Percentiles rank a stretch among this genome's conserved stretches.
Evolutionary conservation across 2,888 invertebrate genomes (phyloP).

Genomic region (Ariolimax columbianus): DNA sequence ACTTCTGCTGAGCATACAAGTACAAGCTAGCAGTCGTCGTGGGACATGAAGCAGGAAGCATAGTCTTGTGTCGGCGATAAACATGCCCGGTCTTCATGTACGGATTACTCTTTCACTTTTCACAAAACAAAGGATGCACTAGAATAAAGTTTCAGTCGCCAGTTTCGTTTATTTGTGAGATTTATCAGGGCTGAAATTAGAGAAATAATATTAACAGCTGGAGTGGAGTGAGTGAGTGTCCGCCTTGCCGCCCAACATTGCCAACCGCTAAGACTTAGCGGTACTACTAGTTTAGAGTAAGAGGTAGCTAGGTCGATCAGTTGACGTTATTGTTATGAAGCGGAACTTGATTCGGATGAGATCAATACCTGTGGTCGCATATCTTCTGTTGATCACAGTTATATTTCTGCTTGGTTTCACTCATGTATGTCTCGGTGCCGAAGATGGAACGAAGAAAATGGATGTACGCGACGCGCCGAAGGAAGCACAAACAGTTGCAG

Average conservation of each 20-base stretch:
- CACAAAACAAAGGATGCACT: neutral
- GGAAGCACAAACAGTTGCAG: neutral
- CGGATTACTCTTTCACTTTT: neutral
- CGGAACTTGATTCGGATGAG: neutral
- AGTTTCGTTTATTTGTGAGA: neutral
- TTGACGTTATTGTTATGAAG: conserved; percentile 21
- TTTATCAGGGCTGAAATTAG: neutral
- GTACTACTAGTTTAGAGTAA: too few relatives aligned
- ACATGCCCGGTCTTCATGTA: conserved; percentile 11
- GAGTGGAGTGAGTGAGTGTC: too few relatives aligned
- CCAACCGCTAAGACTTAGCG: too few relatives aligned
- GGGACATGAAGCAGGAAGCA: too few relatives aligned
- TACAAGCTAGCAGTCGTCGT: too few relatives aligned
- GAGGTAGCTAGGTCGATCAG: too few relatives aligned
- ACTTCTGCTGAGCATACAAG: too few relatives aligned
- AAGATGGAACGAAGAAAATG: neutral
- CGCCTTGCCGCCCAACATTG: too few relatives aligned
- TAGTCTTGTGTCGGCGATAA: too few relatives aligned
- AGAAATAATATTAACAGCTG: too few relatives aligned
- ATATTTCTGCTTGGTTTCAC: neutral
- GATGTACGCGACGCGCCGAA: conserved; percentile 4
- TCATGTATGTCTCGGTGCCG: conserved; percentile 2
- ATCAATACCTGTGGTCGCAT: neutral
- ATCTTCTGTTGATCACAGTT: neutral
- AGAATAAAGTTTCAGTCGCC: neutral